Base-by-base conservation (phyloP, 2,797 vertebrate genomes). In the Bovichtus variegatus region DNA sequence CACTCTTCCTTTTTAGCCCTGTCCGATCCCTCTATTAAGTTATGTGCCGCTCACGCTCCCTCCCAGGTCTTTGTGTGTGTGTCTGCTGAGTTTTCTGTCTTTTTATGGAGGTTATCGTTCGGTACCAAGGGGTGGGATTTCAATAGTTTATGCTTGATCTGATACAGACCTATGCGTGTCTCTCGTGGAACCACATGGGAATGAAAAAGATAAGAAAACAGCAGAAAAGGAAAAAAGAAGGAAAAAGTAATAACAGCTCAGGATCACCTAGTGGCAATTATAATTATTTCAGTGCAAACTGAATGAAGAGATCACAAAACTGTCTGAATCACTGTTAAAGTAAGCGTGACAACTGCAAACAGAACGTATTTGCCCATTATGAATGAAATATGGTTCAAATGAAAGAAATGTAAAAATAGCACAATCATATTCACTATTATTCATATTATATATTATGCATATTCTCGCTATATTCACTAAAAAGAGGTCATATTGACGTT, bases 11-110 rank as follows among this genome's bases (percentile, higher is more conserved):
- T 87, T 91, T 78, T 76, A 90, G 74, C 78, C 78, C 63, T 59
- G 81, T 89, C 84, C 82, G 59, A 88, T 87, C 77, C 81, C 78
- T 88, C 83, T 82, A 91, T 92, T 91, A 92, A 87, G 91, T 85
- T 77, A 83, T 89, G 81, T 73, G 83, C 71, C 18, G 64, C 85
- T 81, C 50, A 16, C 4, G 76, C 77, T 72, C 83, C 86, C 80
- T 74, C 88, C 82, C 76, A 60, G 75, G 80, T 87, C 90, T 88
- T 87, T 89, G 82, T 91, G 75, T 59, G 36, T 71, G 72, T 85
- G 81, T 90, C 80, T 73, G 74, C 76, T 73, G 71, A 80, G 81
- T 84, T 78, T 87, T 86, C 78, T 41, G 60, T 67, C 70, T 8
- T 78, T 77, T 76, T 61, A 62, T 71, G n/a, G 34, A 34, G 78